These are phyloP conservation scores for Trematomus loennbergii DNA, from an alignment of 2,113 vertebrate genomes.

Conservation along the genomic window DNA sequence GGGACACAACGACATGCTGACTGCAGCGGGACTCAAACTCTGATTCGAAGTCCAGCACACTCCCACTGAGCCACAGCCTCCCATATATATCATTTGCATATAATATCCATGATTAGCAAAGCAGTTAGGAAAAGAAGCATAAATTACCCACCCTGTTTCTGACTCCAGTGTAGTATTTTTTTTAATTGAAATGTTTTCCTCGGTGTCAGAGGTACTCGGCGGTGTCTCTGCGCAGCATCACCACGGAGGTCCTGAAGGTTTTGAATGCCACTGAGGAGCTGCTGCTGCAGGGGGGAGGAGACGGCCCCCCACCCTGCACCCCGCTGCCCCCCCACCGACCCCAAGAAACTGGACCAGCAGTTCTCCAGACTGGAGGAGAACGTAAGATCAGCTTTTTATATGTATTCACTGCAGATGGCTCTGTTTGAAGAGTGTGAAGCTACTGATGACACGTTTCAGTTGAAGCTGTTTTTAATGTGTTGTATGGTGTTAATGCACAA, in stretches of 20 bases:
- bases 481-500: no score
- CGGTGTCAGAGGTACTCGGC: conserved; percentile 92
- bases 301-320: conserved; percentile 52
- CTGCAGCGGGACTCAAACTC: no score
- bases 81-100: background rate
- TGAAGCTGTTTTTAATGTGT: no score
- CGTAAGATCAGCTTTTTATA: conserved; percentile 72
- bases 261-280: conserved; percentile 96
- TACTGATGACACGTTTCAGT: no score
- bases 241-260: conserved; percentile 96
- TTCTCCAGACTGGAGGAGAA: conserved; percentile 96
- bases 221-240: conserved; percentile 94
- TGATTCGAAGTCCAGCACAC: no score
- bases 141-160: background rate
- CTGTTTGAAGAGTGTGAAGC: no score
- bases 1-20: no score
- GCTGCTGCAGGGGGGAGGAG: conserved; percentile 64
- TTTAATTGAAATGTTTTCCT: background rate
- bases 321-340: conserved; percentile 84
- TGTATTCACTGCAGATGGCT: no score
- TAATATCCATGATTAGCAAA: background rate
- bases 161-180: background rate
- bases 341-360: conserved; percentile 89
- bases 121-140: background rate
- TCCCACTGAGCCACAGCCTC: no score